Evolutionary conservation across 2,113 vertebrate genomes (phyloP), one percentile per base, ranked within the genome.

Genomic region (Halcyon malimbica): DNA sequence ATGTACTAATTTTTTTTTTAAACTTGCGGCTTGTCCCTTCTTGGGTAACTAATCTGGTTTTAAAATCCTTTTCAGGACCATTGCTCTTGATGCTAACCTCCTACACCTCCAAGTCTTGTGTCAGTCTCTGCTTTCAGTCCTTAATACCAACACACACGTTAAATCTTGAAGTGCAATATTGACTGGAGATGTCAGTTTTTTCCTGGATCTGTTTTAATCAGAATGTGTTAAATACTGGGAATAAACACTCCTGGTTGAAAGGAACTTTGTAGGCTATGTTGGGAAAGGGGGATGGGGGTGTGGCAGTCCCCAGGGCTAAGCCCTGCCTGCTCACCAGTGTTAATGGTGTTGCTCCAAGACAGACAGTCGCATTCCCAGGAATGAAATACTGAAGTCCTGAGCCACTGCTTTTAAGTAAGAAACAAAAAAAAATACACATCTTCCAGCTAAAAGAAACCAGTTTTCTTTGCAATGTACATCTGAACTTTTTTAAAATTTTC

Each of bases 141-240:
- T 84, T 83, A 68, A 24, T 84, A 78, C 15, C 87, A 79, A 67
- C 91, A 90, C 65, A 90, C 69, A 75, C 68, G 24, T 94, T 53
- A 93, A 77, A 93, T 94, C 82, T 87, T 78, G 60, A 95, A 90
- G 94, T 96, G 93, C 94, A 96, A 93, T 97, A 97, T 91, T 94
- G 74, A 85, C 80, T 92, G 87, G 82, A 96, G 91, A 17, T 60
- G 75, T 91, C 93, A 10, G 1, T 71, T 76, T 88, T 56, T 87
- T 90, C 87, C 68, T 96, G 83, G 83, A 71, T 89, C 87, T 89
- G 2, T 92, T 92, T 87, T 83, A 92, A 87, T 80, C 68, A 63
- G 67, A 88, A 94, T 83, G 77, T 87, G 85, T 77, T 79, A 89
- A 87, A 77, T 46, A 75, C 76, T 96, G 86, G 95, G 91, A 94